phyloP scores from a whole-genome alignment of 2,888 invertebrate species.

The Dicyrtomina minuta region DNA sequence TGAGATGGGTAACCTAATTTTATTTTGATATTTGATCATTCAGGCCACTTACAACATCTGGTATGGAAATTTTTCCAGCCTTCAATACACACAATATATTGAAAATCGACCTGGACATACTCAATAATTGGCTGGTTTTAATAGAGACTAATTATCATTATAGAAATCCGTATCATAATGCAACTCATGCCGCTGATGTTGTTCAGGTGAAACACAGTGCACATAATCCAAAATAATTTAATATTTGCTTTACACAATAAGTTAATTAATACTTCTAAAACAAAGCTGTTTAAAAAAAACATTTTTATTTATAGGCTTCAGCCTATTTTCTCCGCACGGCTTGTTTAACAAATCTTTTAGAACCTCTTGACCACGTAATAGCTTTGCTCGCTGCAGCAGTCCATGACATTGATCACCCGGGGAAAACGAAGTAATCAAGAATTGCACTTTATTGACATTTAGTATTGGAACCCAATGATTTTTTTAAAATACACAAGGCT shows the following conservation, averaged over 20 bases:
- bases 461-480: too few relatives aligned
- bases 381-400: conserved; percentile 23
- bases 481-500: too few relatives aligned
- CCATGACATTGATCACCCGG: conserved; percentile 34
- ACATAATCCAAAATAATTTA: too few relatives aligned
- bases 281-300: neutral
- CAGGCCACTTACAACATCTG: conserved; percentile 26
- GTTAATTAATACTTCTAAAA: neutral
- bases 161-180: conserved; percentile 34
- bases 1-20: neutral
- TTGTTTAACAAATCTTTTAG: conserved; percentile 3
- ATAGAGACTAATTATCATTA: conserved; percentile 31
- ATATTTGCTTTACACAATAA: neutral
- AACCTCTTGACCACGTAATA: conserved; percentile 12
- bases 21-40: neutral
- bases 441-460: too few relatives aligned
- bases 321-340: conserved; percentile 20
- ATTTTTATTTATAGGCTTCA: conserved; percentile 1
- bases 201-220: too few relatives aligned
- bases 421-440: conserved; percentile 29
- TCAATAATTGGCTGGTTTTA: conserved; percentile 27
- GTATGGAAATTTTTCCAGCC: conserved; percentile 24
- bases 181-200: conserved; percentile 35
- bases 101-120: conserved; percentile 6
- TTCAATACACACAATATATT: conserved; percentile 15